Conservation (phyloP, 2,113 vertebrate species). For the Trematomus loennbergii region DNA sequence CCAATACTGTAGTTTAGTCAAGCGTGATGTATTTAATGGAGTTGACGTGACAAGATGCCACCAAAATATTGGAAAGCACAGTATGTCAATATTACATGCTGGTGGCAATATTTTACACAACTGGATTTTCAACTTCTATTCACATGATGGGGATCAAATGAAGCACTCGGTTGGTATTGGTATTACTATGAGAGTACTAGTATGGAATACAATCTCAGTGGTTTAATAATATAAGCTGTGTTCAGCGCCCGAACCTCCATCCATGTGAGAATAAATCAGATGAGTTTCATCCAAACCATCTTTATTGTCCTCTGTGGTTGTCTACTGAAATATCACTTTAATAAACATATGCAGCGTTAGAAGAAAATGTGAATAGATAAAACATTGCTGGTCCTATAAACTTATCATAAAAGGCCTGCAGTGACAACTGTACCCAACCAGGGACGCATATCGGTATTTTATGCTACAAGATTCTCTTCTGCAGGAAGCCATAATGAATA, state of each 20-base stretch:
- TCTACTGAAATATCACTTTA: slow-evolving; percentile 55
- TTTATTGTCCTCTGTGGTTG: slow-evolving; percentile 25
- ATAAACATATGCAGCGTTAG: slow-evolving; percentile 45
- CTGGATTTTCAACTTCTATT: too few relatives aligned
- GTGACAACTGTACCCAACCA: slow-evolving; percentile 48
- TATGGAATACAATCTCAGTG: not conserved
- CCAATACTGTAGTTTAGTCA: too few relatives aligned
- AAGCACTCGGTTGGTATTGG: too few relatives aligned
- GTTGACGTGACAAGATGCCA: too few relatives aligned
- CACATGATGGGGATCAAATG: too few relatives aligned
- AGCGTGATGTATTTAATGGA: too few relatives aligned
- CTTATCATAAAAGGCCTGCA: slow-evolving; percentile 38
- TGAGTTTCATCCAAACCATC: slow-evolving; percentile 23
- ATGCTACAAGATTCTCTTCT: slow-evolving; percentile 51
- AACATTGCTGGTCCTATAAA: slow-evolving; percentile 63
- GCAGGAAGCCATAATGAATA: slow-evolving; percentile 62
- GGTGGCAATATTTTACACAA: too few relatives aligned
- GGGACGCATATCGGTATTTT: slow-evolving; percentile 37
- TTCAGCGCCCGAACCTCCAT: slow-evolving; percentile 27
- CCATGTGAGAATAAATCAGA: slow-evolving; percentile 45
- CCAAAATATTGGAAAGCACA: too few relatives aligned
- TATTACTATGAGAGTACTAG: too few relatives aligned
- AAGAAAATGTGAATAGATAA: slow-evolving; percentile 56
- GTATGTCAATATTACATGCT: too few relatives aligned
- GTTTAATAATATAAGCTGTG: slow-evolving; percentile 7